These are phyloP conservation scores for Scophthalmus maximus DNA, from an alignment of 2,113 vertebrate genomes.

Conservation along the genomic window DNA sequence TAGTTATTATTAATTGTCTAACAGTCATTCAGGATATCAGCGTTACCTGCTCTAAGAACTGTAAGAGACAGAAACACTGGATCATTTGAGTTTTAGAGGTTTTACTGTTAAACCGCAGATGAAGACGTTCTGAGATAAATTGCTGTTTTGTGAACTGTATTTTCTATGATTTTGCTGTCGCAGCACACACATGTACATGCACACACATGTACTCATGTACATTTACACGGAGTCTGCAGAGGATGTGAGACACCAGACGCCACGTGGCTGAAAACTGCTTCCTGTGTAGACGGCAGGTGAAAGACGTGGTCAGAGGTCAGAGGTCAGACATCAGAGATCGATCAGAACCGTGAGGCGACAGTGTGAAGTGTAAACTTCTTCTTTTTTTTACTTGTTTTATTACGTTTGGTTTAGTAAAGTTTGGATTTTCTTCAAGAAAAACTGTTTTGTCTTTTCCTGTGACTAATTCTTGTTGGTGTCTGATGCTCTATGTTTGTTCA, in stretches of 20 bases:
- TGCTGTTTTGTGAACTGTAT: constrained; percentile 16
- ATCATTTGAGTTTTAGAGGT: background rate
- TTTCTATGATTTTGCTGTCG: constrained; percentile 30
- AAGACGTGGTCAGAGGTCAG: background rate
- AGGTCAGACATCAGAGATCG: background rate
- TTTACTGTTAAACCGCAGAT: background rate
- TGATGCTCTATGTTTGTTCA: background rate
- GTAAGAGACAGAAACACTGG: constrained; percentile 28
- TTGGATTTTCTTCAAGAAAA: constrained; percentile 6
- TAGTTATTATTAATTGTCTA: constrained; percentile 28
- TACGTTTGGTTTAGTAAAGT: constrained; percentile 30
- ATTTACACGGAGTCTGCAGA: background rate
- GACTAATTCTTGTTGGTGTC: background rate
- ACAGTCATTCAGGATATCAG: constrained; percentile 33
- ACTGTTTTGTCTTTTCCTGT: background rate
- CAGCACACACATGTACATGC: too few relatives aligned
- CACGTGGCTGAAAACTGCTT: too few relatives aligned
- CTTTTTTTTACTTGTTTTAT: constrained; percentile 41
- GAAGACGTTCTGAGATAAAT: constrained; percentile 6
- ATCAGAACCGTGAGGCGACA: too few relatives aligned
- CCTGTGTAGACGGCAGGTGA: constrained; percentile 7
- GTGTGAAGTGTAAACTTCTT: background rate
- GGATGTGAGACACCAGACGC: background rate
- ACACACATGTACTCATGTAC: background rate
- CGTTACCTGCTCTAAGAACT: constrained; percentile 33